Conservation (phyloP, 2,113 vertebrate genomes). For the Geococcyx californianus region DNA sequence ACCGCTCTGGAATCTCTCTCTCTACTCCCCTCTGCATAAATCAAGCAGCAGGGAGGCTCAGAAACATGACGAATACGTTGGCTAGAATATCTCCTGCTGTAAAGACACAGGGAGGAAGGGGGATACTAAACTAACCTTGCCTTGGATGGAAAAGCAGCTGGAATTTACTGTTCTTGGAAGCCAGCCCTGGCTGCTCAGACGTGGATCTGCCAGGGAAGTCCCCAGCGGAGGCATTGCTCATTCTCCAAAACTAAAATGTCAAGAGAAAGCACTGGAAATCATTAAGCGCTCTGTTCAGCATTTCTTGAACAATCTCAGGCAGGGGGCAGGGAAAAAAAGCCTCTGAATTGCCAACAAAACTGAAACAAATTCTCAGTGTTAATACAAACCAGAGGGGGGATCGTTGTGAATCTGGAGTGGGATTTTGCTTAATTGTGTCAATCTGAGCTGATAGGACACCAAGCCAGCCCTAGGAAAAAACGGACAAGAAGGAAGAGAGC, state of each 20-base stretch:
- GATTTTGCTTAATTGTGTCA: not conserved
- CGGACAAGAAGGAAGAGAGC: not conserved
- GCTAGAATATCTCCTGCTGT: slow-evolving; percentile 66
- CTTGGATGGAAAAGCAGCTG: slow-evolving; percentile 71
- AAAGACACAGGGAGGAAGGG: slow-evolving; percentile 54
- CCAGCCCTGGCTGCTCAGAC: slow-evolving; percentile 63
- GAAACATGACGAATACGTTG: slow-evolving; percentile 76
- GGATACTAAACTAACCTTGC: slow-evolving; percentile 72
- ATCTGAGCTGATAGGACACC: not conserved
- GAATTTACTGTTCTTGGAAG: slow-evolving; percentile 78
- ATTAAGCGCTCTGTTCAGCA: slow-evolving; percentile 61
- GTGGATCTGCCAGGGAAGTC: slow-evolving; percentile 69
- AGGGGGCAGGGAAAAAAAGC: not conserved
- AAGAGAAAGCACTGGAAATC: slow-evolving; percentile 65
- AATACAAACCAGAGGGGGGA: not conserved
- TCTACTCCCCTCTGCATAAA: slow-evolving; percentile 47
- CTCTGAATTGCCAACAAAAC: not conserved
- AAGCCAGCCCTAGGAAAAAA: not conserved
- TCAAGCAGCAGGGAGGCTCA: slow-evolving; percentile 74
- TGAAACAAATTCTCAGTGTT: slow-evolving; percentile 26
- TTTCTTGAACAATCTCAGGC: slow-evolving; percentile 47
- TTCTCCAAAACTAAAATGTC: slow-evolving; percentile 44
- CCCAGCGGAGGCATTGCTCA: slow-evolving; percentile 67
- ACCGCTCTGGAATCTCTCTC: slow-evolving; percentile 1
- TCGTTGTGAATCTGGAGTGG: not conserved